Evolutionary conservation across 2,888 invertebrate species (phyloP), one percentile per base, ranked within the genome.

Genomic region (Erebia epiphron): DNA sequence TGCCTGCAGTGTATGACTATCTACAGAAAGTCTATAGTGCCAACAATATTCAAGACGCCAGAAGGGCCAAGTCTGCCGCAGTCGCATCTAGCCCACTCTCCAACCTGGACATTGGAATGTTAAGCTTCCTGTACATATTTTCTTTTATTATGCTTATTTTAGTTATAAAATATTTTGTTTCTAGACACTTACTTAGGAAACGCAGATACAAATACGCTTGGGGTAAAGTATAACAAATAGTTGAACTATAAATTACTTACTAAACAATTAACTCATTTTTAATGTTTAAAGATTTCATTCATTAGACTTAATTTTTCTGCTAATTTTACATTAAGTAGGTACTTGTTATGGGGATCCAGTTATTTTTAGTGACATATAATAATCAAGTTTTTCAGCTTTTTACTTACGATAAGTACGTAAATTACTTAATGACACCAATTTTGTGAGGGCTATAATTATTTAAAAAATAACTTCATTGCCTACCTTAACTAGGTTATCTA

Each of bases 131-230:
- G 80, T 97, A 97, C 90, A 92, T 96, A 81, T 94, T 95, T 83
- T 97, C 97, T 85, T 95, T 96, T 81, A 87, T 95, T 79, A 95
- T 97, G 86, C 94, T 98, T 86, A 93, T 96, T 79, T 84, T 97
- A 82, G 96, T 97, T 76, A 95, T 97, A 82, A 95, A 96, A 82
- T 95, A 96, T 86, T 97, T 98, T 86, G 94, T 96, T 78, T 95
- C 95, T 79, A 95, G 95, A 85, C 94, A 95, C 79, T 90, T 91
- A 78, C 96, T 96, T 86, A 95, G 95, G 83, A 97, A 96, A 88
- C 97, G 96, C 88, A 88, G 94, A 79, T 96, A 96, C 86, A 94
- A 95, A 79, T 95, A 96, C 90, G 96, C 95, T 75, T 88, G 96
- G 79, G 95, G 96, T 79, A 96, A 96, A 93, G 96, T 96, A 84